phyloP scores from a whole-genome alignment of 2,797 vertebrate species.

The Microctenopoma steveboyesi region DNA sequence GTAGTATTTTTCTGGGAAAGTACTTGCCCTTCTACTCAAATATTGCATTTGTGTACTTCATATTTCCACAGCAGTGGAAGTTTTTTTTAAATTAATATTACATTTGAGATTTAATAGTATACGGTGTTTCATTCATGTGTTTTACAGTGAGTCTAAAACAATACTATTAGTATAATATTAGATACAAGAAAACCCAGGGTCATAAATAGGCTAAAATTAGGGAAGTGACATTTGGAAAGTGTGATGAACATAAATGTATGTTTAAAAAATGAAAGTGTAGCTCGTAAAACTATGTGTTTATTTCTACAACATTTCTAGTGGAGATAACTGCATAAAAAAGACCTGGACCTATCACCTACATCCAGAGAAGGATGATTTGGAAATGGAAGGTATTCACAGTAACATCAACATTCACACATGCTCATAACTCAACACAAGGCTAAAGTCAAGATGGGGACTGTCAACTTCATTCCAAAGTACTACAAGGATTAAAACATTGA shows the following conservation, averaged over 20 bases:
- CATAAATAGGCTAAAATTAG: slow-evolving; percentile 23
- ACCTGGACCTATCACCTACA: slow-evolving; percentile 62
- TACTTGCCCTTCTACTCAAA: no score
- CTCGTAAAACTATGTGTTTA: not conserved
- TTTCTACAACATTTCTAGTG: slow-evolving; percentile 31
- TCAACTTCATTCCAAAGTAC: not conserved
- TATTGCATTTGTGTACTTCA: not conserved
- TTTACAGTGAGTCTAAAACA: not conserved
- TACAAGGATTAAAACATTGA: slow-evolving; percentile 1
- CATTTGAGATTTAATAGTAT: not conserved
- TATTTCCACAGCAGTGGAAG: no score
- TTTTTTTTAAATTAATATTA: not conserved
- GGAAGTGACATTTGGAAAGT: slow-evolving; percentile 31
- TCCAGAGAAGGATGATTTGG: slow-evolving; percentile 56
- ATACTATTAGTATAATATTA: not conserved
- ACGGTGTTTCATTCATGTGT: not conserved
- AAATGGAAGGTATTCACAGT: slow-evolving; percentile 56
- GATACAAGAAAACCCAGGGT: slow-evolving; percentile 11
- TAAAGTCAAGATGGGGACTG: not conserved
- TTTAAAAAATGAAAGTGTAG: slow-evolving; percentile 26
- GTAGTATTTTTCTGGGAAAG: no score
- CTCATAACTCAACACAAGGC: slow-evolving; percentile 1
- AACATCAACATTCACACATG: not conserved
- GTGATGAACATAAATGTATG: not conserved
- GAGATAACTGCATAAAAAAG: slow-evolving; percentile 47